Percentiles rank a stretch among this genome's conserved stretches.
Evolutionary conservation across 2,888 invertebrate species (phyloP).

Genomic region (Trissoscelio sp.): DNA sequence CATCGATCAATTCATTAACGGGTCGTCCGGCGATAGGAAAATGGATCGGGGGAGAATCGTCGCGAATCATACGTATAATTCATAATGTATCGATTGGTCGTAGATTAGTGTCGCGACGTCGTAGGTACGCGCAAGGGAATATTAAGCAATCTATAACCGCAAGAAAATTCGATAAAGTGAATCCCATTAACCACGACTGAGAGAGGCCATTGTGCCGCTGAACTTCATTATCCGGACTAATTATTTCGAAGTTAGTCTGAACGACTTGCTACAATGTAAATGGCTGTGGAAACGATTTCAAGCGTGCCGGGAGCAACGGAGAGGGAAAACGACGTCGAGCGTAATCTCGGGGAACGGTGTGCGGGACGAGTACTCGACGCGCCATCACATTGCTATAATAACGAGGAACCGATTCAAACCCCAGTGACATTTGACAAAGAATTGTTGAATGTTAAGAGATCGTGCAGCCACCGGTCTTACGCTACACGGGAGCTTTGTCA

Average conservation of each 20-base stretch:
- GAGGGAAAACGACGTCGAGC: slow-evolving; percentile 65
- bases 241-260: slow-evolving; percentile 81
- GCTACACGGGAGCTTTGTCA: slow-evolving; percentile 19
- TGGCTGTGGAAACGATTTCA: slow-evolving; percentile 77
- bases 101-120: slow-evolving; percentile 25
- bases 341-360: slow-evolving; percentile 73
- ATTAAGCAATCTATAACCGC: slow-evolving; percentile 78
- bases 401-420: slow-evolving; percentile 71
- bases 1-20: slow-evolving; percentile 38
- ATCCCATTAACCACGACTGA: slow-evolving; percentile 77
- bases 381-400: slow-evolving; percentile 79
- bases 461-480: slow-evolving; percentile 14
- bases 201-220: slow-evolving; percentile 78
- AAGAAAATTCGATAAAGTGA: slow-evolving; percentile 75
- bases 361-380: slow-evolving; percentile 69
- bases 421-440: slow-evolving; percentile 50
- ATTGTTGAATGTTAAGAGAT: slow-evolving; percentile 45
- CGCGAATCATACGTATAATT: slow-evolving; percentile 45
- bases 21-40: slow-evolving; percentile 6
- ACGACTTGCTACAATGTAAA: slow-evolving; percentile 81
- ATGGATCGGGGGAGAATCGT: background rate
- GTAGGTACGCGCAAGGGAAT: slow-evolving; percentile 69
- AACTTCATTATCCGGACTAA: slow-evolving; percentile 82
- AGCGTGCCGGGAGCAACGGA: slow-evolving; percentile 59
- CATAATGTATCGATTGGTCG: slow-evolving; percentile 49